Evolutionary conservation across 2,888 invertebrate genomes (phyloP).

Genomic region (Dicyrtomina minuta): DNA sequence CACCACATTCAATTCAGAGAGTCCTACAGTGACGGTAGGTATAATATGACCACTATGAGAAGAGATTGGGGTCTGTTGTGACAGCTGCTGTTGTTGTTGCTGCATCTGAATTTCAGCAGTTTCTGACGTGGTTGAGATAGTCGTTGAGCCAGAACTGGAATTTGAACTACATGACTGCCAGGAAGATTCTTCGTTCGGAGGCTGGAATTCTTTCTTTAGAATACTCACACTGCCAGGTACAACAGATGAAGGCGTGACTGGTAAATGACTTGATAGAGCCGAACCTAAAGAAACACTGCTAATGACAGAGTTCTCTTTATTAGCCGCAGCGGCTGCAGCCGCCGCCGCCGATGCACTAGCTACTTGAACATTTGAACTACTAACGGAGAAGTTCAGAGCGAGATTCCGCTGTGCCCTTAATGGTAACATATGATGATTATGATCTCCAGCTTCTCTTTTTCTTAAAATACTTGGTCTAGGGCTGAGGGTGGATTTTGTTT

Average conservation of each 20-base stretch:
- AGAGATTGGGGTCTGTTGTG: not conserved
- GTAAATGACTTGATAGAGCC: slow-evolving; percentile 1
- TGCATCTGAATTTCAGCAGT: slow-evolving; percentile 52
- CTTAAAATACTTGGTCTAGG: slow-evolving; percentile 82
- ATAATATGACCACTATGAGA: slow-evolving; percentile 13
- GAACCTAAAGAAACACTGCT: not conserved
- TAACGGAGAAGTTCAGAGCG: slow-evolving; percentile 57
- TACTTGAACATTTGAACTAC: slow-evolving; percentile 48
- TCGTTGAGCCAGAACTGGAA: slow-evolving; percentile 73
- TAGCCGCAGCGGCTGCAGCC: slow-evolving; percentile 44
- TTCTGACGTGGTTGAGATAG: slow-evolving; percentile 77
- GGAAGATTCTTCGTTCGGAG: slow-evolving; percentile 52
- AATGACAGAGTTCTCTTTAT: slow-evolving; percentile 46
- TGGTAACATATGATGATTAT: slow-evolving; percentile 56
- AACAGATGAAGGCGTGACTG: slow-evolving; percentile 16
- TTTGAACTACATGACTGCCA: slow-evolving; percentile 53
- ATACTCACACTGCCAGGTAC: slow-evolving; percentile 40
- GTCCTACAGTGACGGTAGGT: slow-evolving; percentile 18
- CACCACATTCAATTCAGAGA: slow-evolving; percentile 15
- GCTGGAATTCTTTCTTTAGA: slow-evolving; percentile 53
- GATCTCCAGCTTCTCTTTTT: slow-evolving; percentile 67
- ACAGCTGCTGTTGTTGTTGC: slow-evolving; percentile 28
- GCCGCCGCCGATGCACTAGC: slow-evolving; percentile 42
- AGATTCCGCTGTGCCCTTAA: slow-evolving; percentile 68
- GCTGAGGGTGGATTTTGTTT: slow-evolving; percentile 61